A percentile compares a stretch with the other conserved stretches of the same genome.
Evolutionary conservation across 1,140 invertebrate genomes (phyloP).

Genomic region (Araneus ventricosus): DNA sequence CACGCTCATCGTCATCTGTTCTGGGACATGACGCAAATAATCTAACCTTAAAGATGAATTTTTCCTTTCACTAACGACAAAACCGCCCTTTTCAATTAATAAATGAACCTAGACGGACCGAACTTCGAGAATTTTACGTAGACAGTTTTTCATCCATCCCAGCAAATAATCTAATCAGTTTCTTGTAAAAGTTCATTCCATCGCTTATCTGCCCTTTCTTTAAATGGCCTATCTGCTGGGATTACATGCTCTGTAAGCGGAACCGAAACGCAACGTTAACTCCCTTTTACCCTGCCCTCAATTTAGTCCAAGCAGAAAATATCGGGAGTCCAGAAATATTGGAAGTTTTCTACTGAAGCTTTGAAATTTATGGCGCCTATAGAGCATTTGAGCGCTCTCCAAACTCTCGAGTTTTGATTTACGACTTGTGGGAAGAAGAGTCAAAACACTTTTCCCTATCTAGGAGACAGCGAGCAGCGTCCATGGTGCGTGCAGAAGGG

Average conservation of each 20-base stretch:
- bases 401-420: background rate
- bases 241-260: background rate
- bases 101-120: background rate
- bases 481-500: background rate
- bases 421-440: slow-evolving; percentile 20
- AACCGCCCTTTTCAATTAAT: background rate
- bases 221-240: background rate
- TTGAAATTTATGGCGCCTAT: slow-evolving; percentile 4
- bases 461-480: background rate
- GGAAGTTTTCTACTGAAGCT: background rate
- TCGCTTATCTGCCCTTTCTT: background rate
- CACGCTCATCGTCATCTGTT: background rate
- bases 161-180: background rate
- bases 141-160: background rate
- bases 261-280: slow-evolving; percentile 12
- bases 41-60: background rate
- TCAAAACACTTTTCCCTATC: slow-evolving; percentile 37
- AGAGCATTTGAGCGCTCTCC: slow-evolving; percentile 9
- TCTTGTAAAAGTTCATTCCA: background rate
- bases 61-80: background rate
- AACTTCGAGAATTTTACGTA: background rate
- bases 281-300: background rate
- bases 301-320: background rate
- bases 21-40: background rate
- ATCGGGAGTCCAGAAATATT: slow-evolving; percentile 37